phyloP scores from a whole-genome alignment of 2,888 invertebrate genomes.

The Drosophila fulvimacula region DNA sequence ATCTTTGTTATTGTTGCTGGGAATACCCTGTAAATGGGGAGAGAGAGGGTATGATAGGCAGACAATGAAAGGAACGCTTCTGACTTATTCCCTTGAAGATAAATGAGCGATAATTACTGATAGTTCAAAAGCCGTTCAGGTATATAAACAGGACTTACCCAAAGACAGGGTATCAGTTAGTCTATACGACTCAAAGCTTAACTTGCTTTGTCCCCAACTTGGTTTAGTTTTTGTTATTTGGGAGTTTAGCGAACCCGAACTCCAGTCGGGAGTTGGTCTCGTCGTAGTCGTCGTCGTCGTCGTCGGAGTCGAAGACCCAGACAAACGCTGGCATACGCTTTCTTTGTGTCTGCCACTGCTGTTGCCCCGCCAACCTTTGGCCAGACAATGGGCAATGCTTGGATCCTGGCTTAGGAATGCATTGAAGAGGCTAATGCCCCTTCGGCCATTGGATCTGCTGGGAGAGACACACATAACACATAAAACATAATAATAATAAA shows the following conservation, averaged over 20 bases:
- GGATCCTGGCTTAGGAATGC: conserved; percentile 27
- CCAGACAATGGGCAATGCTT: conserved; percentile 23
- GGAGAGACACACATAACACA: conserved; percentile 10
- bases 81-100: not conserved
- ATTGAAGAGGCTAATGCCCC: conserved; percentile 26
- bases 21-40: not conserved
- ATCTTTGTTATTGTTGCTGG: conserved; percentile 8
- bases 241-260: conserved; percentile 70
- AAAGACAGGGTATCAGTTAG: not conserved
- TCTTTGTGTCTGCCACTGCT: conserved; percentile 55
- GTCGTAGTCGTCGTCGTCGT: conserved; percentile 1
- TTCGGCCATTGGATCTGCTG: conserved; percentile 4
- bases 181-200: not conserved
- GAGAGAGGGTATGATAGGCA: not conserved
- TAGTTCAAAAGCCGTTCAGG: fast-evolving
- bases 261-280: conserved; percentile 9
- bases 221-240: conserved; percentile 44
- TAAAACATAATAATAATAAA: conserved; percentile 31
- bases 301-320: conserved; percentile 44
- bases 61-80: too few species aligned
- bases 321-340: conserved; percentile 16
- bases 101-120: too few species aligned
- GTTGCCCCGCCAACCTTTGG: not conserved
- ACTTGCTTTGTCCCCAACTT: conserved; percentile 36
- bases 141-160: not conserved